Evolutionary conservation across 2,888 invertebrate genomes (phyloP).

Genomic region (Candidula unifasciata): DNA sequence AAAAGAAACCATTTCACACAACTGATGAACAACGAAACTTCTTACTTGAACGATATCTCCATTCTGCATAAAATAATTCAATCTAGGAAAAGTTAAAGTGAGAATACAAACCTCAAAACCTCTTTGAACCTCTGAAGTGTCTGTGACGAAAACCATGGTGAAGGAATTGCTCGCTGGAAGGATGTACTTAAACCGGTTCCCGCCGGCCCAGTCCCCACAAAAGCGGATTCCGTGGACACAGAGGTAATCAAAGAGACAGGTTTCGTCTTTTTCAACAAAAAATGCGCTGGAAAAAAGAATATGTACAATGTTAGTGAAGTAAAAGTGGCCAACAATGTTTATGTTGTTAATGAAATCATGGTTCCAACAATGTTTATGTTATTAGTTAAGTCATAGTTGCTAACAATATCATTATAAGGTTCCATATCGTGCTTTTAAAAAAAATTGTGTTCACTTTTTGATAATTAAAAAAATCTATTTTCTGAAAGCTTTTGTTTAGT

Average conservation of each 20-base stretch:
- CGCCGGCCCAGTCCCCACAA: slow-evolving; percentile 12
- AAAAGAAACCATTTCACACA: no score
- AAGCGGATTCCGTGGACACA: slow-evolving; percentile 16
- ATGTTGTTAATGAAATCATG: not conserved
- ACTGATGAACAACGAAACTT: no score
- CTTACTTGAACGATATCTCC: no score
- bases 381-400: not conserved
- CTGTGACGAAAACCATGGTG: not conserved
- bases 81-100: no score
- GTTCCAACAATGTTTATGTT: not conserved
- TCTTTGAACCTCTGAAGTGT: not conserved
- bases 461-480: no score
- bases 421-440: no score
- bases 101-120: slow-evolving; percentile 10
- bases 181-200: slow-evolving; percentile 1
- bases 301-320: not conserved
- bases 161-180: not conserved
- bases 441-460: no score
- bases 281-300: not conserved
- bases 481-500: not conserved
- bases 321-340: no score
- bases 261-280: not conserved
- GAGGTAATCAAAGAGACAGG: not conserved
- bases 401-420: not conserved
- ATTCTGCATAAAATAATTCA: no score